phyloP scores from a whole-genome alignment of 2,113 vertebrate genomes.

The Chaetodon trifascialis region DNA sequence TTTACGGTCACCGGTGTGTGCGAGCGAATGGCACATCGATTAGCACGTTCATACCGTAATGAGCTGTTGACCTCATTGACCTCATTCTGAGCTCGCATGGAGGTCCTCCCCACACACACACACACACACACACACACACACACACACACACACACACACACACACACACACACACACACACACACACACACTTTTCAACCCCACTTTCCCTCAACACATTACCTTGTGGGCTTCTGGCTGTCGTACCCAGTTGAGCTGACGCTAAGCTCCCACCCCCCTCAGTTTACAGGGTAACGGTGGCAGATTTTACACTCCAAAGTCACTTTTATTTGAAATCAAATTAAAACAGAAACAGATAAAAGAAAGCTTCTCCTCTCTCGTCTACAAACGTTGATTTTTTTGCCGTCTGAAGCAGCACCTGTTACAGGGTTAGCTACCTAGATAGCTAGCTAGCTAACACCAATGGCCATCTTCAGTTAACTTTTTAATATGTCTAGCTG shows the following conservation, averaged over 20 bases:
- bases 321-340: no score
- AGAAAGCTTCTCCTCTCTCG: background rate
- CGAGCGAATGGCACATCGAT: conserved; percentile 8
- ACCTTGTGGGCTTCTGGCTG: background rate
- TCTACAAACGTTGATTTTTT: no score
- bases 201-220: background rate
- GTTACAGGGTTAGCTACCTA: background rate
- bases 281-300: no score
- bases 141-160: background rate
- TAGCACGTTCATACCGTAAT: conserved; percentile 12
- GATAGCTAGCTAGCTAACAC: background rate
- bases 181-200: background rate
- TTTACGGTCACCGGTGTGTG: background rate
- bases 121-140: conserved; percentile 8
- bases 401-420: no score
- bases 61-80: conserved; percentile 54
- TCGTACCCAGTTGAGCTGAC: background rate
- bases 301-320: no score
- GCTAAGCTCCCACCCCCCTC: background rate
- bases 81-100: conserved; percentile 33
- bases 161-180: conserved; percentile 3
- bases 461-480: no score
- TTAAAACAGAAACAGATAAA: no score
- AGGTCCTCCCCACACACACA: conserved; percentile 11
- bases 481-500: no score